These are phyloP conservation scores for Rosalia funebris DNA, from an alignment of 2,888 invertebrate species.

Conservation along the genomic window DNA sequence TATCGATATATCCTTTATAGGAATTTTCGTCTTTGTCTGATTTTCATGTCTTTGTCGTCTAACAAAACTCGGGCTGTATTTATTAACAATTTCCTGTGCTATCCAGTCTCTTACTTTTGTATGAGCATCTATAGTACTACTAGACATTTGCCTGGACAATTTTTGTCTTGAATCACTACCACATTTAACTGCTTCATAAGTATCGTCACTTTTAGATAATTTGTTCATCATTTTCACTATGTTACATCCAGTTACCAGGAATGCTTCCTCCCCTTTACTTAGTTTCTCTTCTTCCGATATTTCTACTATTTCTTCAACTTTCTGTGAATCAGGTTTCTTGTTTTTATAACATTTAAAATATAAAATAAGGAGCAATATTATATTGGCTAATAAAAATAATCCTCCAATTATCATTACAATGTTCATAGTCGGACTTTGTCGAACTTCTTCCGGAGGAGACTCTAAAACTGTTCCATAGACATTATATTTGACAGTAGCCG, in stretches of 20 bases:
- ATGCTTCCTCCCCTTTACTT: slow-evolving; percentile 64
- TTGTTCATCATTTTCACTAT: slow-evolving; percentile 68
- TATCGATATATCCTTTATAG: slow-evolving; percentile 47
- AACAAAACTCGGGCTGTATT: slow-evolving; percentile 75
- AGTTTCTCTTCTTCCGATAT: slow-evolving; percentile 49
- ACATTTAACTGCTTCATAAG: slow-evolving; percentile 66
- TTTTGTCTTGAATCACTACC: slow-evolving; percentile 72
- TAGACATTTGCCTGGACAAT: slow-evolving; percentile 77
- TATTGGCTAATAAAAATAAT: slow-evolving; percentile 77
- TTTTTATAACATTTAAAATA: slow-evolving; percentile 74
- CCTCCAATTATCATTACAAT: slow-evolving; percentile 74
- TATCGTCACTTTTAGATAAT: slow-evolving; percentile 65
- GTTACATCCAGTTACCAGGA: slow-evolving; percentile 66
- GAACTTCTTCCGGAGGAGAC: slow-evolving; percentile 58
- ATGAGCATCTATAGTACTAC: slow-evolving; percentile 85
- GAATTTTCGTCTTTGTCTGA: slow-evolving; percentile 49
- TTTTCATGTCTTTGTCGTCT: slow-evolving; percentile 58
- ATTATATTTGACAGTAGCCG: slow-evolving; percentile 42
- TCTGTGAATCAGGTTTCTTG: slow-evolving; percentile 65
- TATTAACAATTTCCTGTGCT: slow-evolving; percentile 79
- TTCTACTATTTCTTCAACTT: slow-evolving; percentile 65
- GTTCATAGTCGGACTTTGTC: slow-evolving; percentile 66
- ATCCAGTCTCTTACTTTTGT: slow-evolving; percentile 91
- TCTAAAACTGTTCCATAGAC: slow-evolving; percentile 60
- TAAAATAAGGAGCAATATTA: slow-evolving; percentile 74